These are phyloP conservation scores for Latrodectus elegans DNA, from an alignment of 2,888 invertebrate species.

Conservation along the genomic window DNA sequence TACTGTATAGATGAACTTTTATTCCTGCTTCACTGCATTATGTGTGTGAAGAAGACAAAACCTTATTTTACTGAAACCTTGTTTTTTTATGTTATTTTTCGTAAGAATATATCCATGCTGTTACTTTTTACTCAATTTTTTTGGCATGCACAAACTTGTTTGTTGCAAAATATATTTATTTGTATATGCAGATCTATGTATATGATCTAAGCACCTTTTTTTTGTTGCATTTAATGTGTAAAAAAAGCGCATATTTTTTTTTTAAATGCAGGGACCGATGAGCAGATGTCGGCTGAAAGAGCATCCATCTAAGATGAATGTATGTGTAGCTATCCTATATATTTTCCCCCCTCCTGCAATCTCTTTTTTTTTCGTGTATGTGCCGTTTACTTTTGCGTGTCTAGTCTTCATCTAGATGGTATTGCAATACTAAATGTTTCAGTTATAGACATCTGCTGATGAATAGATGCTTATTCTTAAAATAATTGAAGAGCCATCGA, in stretches of 20 bases:
- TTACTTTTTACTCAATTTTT: neutral
- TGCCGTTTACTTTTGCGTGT: slow-evolving; percentile 49
- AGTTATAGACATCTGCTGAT: slow-evolving; percentile 1
- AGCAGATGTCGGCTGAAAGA: slow-evolving; percentile 9
- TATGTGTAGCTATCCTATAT: neutral
- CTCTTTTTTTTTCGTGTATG: slow-evolving; percentile 26
- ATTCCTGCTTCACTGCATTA: neutral
- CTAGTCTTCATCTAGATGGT: slow-evolving; percentile 65
- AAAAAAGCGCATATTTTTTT: neutral
- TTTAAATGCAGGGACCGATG: neutral
- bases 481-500: neutral
- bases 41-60: too few species aligned
- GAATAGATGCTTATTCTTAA: neutral
- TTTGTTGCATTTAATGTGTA: neutral
- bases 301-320: slow-evolving; percentile 24
- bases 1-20: slow-evolving; percentile 20
- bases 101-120: neutral
- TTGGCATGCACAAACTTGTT: neutral
- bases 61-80: neutral
- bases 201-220: neutral
- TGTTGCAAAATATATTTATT: neutral
- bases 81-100: neutral
- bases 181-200: neutral
- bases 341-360: neutral
- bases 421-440: slow-evolving; percentile 31